Base-by-base conservation (phyloP, 2,888 invertebrate genomes). In the Isoperla grammatica region DNA sequence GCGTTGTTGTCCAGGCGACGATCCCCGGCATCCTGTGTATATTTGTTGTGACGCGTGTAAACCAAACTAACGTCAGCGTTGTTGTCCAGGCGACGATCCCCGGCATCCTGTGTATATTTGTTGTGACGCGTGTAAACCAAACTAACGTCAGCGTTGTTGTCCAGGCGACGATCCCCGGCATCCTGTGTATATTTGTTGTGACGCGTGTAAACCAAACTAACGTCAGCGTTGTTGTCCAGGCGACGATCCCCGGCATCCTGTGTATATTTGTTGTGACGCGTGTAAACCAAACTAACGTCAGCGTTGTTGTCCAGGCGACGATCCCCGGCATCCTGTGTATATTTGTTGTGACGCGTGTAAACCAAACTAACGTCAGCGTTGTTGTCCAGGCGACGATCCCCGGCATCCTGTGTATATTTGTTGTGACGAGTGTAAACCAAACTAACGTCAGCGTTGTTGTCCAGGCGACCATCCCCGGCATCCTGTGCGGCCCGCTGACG, bases 11-110 rank as follows among this genome's bases (percentile, higher is more conserved):
- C 19, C 70, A 83, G 82, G 87, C 87, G 2, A 88, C 87, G 1
- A 83, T 88, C 66, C 87, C 88, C 1, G 87, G 87, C 8, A 86
- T 88, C 53, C 73, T 86, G 35, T 87, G n/a, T n/a, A n/a, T n/a
- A n/a, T n/a, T n/a, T n/a, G n/a, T n/a, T n/a, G n/a, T n/a, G n/a
- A n/a, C n/a, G n/a, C n/a, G n/a, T 88, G 66, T 83, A 83, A 71
- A 76, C 78, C 68, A 2, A 8, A n/a, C n/a, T n/a, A n/a, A n/a
- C n/a, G n/a, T n/a, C n/a, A n/a, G n/a, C n/a, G n/a, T n/a, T n/a
- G n/a, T n/a, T n/a, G n/a, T 67, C 19, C 70, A 83, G 82, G 87
- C 87, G 2, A 88, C 87, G 1, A 83, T 88, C 66, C 87, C 88
- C 1, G 87, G 87, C 8, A 86, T 88, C 53, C 73, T 86, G 35